Conservation (phyloP, 2,797 vertebrate genomes). For the Poeciliopsis presidionis region DNA sequence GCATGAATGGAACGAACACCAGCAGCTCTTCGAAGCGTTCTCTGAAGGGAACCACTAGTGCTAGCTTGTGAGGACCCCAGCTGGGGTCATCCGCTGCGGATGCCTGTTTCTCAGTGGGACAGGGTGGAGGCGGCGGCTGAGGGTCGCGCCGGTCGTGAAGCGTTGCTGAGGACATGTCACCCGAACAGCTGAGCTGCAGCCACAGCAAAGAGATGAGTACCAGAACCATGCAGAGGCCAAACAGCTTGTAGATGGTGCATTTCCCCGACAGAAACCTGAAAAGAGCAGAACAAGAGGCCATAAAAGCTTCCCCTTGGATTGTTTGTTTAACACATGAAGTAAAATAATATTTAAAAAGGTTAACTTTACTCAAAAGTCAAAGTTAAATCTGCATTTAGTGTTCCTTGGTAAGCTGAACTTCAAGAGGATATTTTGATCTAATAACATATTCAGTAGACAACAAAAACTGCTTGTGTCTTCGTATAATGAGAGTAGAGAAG, state of each 20-base stretch:
- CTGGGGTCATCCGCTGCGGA: constrained; percentile 76
- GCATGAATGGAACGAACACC: constrained; percentile 94
- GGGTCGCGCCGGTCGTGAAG: constrained; percentile 33
- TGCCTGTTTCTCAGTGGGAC: constrained; percentile 67
- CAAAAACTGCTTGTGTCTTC: not conserved
- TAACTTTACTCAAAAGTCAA: not conserved
- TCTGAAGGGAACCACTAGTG: constrained; percentile 91
- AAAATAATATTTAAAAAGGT: not conserved
- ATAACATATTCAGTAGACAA: not conserved
- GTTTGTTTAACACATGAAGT: not conserved
- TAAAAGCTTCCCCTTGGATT: not conserved
- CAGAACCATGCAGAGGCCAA: constrained; percentile 87
- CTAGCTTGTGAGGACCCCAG: constrained; percentile 93
- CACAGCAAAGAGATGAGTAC: constrained; percentile 89
- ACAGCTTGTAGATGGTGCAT: constrained; percentile 90
- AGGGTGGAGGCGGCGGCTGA: constrained; percentile 57
- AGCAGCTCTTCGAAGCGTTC: constrained; percentile 97
- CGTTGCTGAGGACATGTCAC: constrained; percentile 72
- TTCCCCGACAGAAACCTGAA: constrained; percentile 80
- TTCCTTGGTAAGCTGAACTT: not conserved
- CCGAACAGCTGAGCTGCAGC: constrained; percentile 94
- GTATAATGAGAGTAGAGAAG: not conserved
- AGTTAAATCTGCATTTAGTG: not conserved
- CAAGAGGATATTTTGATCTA: not conserved
- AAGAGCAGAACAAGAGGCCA: not conserved